These are phyloP conservation scores for Lethrus apterus DNA, from an alignment of 1,140 invertebrate species.

Conservation along the genomic window DNA sequence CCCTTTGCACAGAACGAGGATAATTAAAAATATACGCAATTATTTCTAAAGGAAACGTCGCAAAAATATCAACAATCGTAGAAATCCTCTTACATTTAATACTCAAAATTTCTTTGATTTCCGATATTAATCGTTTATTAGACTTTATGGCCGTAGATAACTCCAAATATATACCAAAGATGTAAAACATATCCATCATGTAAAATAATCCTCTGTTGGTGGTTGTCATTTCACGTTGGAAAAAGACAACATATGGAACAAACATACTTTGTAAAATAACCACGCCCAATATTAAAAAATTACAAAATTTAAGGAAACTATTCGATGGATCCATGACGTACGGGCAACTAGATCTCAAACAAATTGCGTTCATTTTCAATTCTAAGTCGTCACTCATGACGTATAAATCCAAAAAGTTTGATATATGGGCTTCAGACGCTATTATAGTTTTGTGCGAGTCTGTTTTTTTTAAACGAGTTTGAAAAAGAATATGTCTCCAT, in stretches of 20 bases:
- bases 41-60: conserved; percentile 3
- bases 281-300: background rate
- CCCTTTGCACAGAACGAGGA: background rate
- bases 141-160: conserved; percentile 7
- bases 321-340: conserved; percentile 1
- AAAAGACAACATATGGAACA: conserved; percentile 2
- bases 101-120: conserved; percentile 1
- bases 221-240: background rate
- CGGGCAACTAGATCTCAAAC: conserved; percentile 4
- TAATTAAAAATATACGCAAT: background rate
- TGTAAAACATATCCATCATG: conserved; percentile 8
- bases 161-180: conserved; percentile 5
- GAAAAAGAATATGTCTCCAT: background rate
- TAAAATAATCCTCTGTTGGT: background rate
- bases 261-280: background rate
- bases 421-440: background rate
- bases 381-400: conserved; percentile 9
- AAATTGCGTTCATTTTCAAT: conserved; percentile 8
- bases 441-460: background rate
- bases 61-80: conserved; percentile 1
- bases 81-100: conserved; percentile 1
- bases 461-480: background rate
- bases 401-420: conserved; percentile 8
- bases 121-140: background rate
- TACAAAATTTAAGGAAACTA: conserved; percentile 2